A percentile compares a stretch with the other conserved stretches of the same genome.
phyloP scores from a whole-genome alignment of 2,888 invertebrate genomes.

The Baccha elongata region DNA sequence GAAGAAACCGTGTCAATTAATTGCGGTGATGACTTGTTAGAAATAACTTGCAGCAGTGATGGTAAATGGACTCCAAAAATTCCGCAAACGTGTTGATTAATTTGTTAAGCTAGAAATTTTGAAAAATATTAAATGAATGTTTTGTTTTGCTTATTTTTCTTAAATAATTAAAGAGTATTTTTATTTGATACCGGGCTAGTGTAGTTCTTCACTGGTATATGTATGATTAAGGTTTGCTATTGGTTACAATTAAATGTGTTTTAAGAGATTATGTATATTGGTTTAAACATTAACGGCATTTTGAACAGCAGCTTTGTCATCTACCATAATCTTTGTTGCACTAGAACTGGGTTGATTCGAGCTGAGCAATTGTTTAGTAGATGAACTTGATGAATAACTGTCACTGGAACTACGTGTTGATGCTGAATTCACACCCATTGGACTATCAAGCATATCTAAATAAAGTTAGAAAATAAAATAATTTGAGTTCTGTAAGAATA shows the following conservation, averaged over 20 bases:
- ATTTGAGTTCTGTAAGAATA: too few relatives aligned
- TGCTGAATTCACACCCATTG: constrained; percentile 84
- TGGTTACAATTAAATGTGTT: background rate
- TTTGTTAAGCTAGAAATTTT: background rate
- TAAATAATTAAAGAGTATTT: constrained; percentile 64
- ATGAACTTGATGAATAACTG: constrained; percentile 92
- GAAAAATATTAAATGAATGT: constrained; percentile 11
- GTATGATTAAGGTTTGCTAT: constrained; percentile 17
- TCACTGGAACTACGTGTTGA: constrained; percentile 89
- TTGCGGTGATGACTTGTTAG: constrained; percentile 51
- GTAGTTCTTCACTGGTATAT: constrained; percentile 13
- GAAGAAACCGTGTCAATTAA: constrained; percentile 82
- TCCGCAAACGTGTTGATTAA: constrained; percentile 45
- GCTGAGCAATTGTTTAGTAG: constrained; percentile 88
- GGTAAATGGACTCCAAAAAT: constrained; percentile 75
- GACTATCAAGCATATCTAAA: constrained; percentile 85
- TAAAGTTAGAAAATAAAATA: constrained; percentile 36
- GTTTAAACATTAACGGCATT: constrained; percentile 81
- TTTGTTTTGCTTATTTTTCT: constrained; percentile 5
- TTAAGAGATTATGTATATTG: background rate
- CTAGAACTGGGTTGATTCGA: constrained; percentile 81
- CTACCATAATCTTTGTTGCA: constrained; percentile 80
- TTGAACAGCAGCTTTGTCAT: constrained; percentile 80
- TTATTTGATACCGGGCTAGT: constrained; percentile 52
- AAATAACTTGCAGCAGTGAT: constrained; percentile 79